phyloP scores from a whole-genome alignment of 2,797 vertebrate genomes.

The Percopsis omiscomaycus region DNA sequence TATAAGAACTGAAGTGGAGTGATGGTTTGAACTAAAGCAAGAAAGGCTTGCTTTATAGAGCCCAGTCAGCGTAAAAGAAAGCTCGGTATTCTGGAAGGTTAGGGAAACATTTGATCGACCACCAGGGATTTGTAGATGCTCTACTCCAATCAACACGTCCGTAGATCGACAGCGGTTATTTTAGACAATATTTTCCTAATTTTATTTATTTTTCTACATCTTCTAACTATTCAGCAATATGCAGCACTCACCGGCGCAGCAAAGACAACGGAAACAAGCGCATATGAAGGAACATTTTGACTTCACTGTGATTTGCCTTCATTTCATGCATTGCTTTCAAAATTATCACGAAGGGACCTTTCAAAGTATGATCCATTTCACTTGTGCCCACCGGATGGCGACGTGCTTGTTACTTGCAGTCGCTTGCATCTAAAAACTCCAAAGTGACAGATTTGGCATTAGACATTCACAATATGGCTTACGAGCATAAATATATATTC shows the following conservation, averaged over 20 bases:
- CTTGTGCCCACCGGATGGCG: conserved; percentile 25
- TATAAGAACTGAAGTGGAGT: not conserved
- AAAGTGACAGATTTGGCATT: conserved; percentile 40
- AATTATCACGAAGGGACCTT: conserved; percentile 14
- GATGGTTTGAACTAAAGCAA: not conserved
- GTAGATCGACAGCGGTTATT: not conserved
- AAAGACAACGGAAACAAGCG: not conserved
- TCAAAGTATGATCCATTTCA: conserved; percentile 25
- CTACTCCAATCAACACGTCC: no score
- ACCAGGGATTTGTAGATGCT: not conserved
- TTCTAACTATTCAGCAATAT: not conserved
- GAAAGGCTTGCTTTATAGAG: not conserved
- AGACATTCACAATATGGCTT: conserved; percentile 45
- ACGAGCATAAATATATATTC: conserved; percentile 68
- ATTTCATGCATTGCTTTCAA: conserved; percentile 15
- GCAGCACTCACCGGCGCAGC: not conserved
- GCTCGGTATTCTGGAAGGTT: not conserved
- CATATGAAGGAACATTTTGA: not conserved
- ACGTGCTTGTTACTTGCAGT: conserved; percentile 42
- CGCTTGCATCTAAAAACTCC: conserved; percentile 46
- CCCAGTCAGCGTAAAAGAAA: not conserved
- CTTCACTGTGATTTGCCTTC: not conserved
- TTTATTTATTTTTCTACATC: not conserved
- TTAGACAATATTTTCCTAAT: no score
- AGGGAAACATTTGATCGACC: not conserved